These are phyloP conservation scores for Oreortyx pictus DNA, from an alignment of 2,797 vertebrate genomes.

Conservation along the genomic window DNA sequence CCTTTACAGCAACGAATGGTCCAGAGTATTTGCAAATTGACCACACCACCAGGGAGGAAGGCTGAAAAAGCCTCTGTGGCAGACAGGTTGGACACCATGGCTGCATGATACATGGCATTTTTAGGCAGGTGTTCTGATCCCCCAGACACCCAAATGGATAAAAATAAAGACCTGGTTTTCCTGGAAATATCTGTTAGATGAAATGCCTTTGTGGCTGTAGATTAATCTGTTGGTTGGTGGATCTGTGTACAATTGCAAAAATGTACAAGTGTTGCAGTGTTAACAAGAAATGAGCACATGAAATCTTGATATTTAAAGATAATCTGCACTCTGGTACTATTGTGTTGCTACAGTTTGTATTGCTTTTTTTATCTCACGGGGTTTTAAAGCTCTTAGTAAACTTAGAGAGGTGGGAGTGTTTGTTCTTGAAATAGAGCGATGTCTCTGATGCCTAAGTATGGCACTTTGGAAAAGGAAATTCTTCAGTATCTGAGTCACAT, in stretches of 20 bases:
- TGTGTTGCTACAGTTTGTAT: neutral
- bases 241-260: too few relatives aligned
- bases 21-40: neutral
- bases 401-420: neutral
- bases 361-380: neutral
- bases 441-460: neutral
- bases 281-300: neutral
- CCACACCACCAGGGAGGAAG: neutral
- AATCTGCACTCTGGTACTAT: neutral
- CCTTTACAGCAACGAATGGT: neutral
- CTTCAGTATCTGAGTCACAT: neutral
- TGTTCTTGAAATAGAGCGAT: neutral
- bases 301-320: neutral
- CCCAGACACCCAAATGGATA: neutral
- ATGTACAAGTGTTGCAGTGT: neutral
- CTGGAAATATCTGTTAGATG: rapidly evolving
- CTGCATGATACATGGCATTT: rapidly evolving
- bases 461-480: neutral
- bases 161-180: neutral
- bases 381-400: neutral
- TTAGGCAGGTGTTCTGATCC: neutral
- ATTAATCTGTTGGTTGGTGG: neutral
- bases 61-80: neutral
- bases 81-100: neutral
- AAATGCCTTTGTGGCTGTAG: rapidly evolving